Percentiles rank a stretch among this genome's conserved stretches.
These are phyloP conservation scores for Potorous gilbertii DNA, from an alignment of 2,797 vertebrate genomes.

Conservation along the genomic window DNA sequence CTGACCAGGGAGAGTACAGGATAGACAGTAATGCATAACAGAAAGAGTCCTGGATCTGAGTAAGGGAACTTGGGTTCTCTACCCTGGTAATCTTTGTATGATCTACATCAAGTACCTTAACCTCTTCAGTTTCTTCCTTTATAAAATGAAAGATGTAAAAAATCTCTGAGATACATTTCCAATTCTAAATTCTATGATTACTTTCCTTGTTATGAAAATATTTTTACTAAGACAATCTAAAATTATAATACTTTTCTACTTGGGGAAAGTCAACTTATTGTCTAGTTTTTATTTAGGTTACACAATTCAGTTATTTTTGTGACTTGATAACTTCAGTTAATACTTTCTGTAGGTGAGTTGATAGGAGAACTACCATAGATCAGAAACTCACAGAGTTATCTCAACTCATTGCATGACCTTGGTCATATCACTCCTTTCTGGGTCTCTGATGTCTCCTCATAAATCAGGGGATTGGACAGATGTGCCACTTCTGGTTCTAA, in stretches of 20 bases:
- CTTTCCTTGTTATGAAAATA: background rate
- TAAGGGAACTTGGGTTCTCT: background rate
- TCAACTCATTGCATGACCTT: background rate
- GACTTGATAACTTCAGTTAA: background rate
- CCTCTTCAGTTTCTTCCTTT: background rate
- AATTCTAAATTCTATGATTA: background rate
- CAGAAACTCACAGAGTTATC: background rate
- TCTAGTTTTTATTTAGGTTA: background rate
- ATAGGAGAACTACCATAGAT: background rate
- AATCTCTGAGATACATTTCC: background rate
- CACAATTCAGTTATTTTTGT: background rate
- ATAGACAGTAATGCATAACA: background rate
- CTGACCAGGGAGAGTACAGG: background rate
- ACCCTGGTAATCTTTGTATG: background rate
- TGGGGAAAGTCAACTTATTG: background rate
- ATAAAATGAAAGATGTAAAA: background rate
- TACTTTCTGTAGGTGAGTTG: background rate
- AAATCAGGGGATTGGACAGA: background rate
- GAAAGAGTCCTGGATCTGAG: background rate
- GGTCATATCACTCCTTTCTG: background rate
- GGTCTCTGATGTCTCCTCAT: background rate
- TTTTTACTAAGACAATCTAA: background rate
- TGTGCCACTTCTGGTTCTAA: background rate
- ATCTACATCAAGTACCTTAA: background rate
- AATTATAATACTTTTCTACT: background rate